Conservation (phyloP, 2,888 invertebrate species). For the Meganola albula region DNA sequence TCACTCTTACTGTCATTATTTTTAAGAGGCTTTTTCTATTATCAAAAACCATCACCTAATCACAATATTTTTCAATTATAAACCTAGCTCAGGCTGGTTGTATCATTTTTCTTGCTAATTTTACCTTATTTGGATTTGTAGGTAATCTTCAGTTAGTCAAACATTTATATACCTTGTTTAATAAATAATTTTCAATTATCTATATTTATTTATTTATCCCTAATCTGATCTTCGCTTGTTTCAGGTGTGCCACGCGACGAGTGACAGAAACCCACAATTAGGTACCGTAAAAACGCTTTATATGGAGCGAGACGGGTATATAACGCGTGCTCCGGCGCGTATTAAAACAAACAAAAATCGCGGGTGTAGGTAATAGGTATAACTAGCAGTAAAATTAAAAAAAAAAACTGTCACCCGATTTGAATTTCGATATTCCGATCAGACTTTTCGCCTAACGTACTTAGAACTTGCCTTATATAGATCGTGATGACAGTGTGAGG, state of each 20-base stretch:
- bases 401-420: constrained; percentile 27
- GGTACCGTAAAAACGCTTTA: constrained; percentile 57
- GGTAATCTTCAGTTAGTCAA: no score
- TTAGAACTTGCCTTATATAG: constrained; percentile 49
- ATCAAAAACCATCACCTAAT: no score
- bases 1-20: no score
- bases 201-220: no score
- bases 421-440: constrained; percentile 40
- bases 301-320: constrained; percentile 70
- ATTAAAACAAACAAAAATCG: constrained; percentile 52
- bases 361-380: constrained; percentile 59
- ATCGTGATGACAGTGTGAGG: constrained; percentile 30
- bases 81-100: no score
- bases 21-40: no score
- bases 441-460: constrained; percentile 45
- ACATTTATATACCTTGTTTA: no score
- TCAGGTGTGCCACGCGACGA: constrained; percentile 50
- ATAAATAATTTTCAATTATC: constrained; percentile 22
- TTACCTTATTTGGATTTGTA: no score
- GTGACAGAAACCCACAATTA: constrained; percentile 49
- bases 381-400: constrained; percentile 17
- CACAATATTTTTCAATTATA: no score
- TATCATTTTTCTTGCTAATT: no score
- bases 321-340: constrained; percentile 60
- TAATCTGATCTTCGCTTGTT: constrained; percentile 53